Evolutionary conservation across 2,113 vertebrate genomes (phyloP).

Genomic region (Antigone vipio): DNA sequence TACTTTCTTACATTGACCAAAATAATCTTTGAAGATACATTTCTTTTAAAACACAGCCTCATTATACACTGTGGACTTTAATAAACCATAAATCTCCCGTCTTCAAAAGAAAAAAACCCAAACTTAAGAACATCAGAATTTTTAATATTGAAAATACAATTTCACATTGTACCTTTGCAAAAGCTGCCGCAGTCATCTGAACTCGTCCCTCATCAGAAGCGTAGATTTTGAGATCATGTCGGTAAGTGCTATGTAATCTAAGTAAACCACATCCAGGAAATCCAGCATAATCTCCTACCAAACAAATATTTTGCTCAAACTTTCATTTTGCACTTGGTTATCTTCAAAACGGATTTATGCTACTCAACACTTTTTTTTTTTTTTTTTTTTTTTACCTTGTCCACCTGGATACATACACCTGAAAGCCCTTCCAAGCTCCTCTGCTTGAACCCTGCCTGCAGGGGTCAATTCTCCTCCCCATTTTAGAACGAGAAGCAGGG

Average conservation of each 20-base stretch:
- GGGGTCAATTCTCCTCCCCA: conserved; percentile 92
- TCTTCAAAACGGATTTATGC: neutral
- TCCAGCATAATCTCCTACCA: conserved; percentile 87
- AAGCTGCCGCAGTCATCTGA: conserved; percentile 91
- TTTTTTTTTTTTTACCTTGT: conserved; percentile 78
- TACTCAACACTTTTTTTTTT: neutral
- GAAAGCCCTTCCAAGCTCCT: conserved; percentile 89
- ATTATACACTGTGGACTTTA: neutral
- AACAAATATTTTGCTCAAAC: conserved; percentile 65
- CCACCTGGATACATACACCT: conserved; percentile 92
- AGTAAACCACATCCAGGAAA: conserved; percentile 89
- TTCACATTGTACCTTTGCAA: conserved; percentile 82
- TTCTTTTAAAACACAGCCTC: neutral
- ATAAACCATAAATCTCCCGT: neutral
- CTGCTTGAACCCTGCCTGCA: conserved; percentile 89
- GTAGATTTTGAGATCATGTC: conserved; percentile 91
- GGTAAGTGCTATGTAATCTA: conserved; percentile 87
- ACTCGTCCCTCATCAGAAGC: conserved; percentile 90
- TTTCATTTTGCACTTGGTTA: neutral
- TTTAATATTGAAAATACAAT: neutral
- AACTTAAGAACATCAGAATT: neutral
- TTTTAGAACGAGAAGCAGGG: conserved; percentile 86
- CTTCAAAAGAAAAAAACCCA: neutral
- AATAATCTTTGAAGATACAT: neutral
- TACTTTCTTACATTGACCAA: neutral